Conservation (phyloP, 2,888 invertebrate species). For the Eupithecia pulchellata region DNA sequence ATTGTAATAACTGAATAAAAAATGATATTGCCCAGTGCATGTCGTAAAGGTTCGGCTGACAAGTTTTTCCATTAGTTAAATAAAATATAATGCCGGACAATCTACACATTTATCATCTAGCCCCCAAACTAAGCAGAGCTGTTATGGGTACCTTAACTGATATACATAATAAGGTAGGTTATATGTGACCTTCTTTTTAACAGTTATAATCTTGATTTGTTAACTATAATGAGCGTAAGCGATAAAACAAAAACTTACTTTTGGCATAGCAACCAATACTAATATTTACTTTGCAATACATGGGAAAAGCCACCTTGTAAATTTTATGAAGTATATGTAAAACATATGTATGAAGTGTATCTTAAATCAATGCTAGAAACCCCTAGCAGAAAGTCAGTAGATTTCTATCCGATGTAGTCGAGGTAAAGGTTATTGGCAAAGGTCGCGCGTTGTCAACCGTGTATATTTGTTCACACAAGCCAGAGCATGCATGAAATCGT, state of each 20-base stretch:
- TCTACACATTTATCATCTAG: no score
- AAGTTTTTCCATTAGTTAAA: neutral
- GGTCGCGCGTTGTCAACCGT: slow-evolving; percentile 80
- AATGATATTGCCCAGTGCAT: neutral
- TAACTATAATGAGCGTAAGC: no score
- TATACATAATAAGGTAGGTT: no score
- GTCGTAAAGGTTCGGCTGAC: neutral
- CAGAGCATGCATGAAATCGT: slow-evolving; percentile 84
- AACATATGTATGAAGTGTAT: neutral
- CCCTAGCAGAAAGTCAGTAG: neutral
- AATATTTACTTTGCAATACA: neutral
- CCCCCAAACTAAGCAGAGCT: no score
- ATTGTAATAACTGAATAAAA: neutral
- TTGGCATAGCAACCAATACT: neutral
- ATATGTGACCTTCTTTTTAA: neutral
- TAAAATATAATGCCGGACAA: no score
- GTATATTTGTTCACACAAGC: slow-evolving; percentile 82
- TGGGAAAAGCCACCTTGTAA: neutral
- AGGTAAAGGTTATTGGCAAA: slow-evolving; percentile 70
- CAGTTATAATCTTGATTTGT: neutral
- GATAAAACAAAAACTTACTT: no score
- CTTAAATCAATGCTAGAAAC: neutral
- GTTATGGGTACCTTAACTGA: no score
- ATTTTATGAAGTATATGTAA: neutral
- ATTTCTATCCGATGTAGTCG: slow-evolving; percentile 3